These are phyloP conservation scores for Gila robusta DNA, from an alignment of 2,797 vertebrate species.

Conservation along the genomic window DNA sequence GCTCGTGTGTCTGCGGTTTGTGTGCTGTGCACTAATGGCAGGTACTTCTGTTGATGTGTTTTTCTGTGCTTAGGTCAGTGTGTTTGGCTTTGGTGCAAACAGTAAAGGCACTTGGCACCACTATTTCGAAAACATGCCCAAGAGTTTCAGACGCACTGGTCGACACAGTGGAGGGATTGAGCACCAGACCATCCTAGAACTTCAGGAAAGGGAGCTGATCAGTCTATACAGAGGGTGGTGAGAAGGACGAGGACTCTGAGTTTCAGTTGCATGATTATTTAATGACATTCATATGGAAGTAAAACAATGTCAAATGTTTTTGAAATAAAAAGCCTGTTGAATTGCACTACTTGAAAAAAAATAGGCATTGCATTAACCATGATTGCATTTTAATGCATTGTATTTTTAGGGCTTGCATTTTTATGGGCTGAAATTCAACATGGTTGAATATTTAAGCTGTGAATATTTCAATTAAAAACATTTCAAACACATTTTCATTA, in stretches of 20 bases:
- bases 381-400: too few relatives aligned
- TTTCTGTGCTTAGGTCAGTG: conserved; percentile 57
- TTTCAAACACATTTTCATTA: too few relatives aligned
- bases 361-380: too few relatives aligned
- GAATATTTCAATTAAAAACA: too few relatives aligned
- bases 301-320: too few relatives aligned
- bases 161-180: conserved; percentile 53
- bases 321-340: too few relatives aligned
- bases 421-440: too few relatives aligned
- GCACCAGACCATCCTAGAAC: conserved; percentile 19
- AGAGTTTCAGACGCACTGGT: conserved; percentile 41
- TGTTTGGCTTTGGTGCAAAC: conserved; percentile 69
- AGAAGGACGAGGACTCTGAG: background rate
- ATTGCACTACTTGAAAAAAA: too few relatives aligned
- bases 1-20: background rate
- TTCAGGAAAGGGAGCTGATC: conserved; percentile 34
- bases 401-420: too few relatives aligned
- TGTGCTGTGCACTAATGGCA: background rate
- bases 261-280: background rate
- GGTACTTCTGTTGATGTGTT: background rate
- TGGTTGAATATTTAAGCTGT: too few relatives aligned
- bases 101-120: conserved; percentile 67
- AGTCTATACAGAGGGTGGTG: conserved; percentile 9
- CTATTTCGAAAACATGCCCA: conserved; percentile 53
- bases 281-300: background rate